Evolutionary conservation across 2,113 vertebrate genomes (phyloP).

Genomic region (Arizona elegans): DNA sequence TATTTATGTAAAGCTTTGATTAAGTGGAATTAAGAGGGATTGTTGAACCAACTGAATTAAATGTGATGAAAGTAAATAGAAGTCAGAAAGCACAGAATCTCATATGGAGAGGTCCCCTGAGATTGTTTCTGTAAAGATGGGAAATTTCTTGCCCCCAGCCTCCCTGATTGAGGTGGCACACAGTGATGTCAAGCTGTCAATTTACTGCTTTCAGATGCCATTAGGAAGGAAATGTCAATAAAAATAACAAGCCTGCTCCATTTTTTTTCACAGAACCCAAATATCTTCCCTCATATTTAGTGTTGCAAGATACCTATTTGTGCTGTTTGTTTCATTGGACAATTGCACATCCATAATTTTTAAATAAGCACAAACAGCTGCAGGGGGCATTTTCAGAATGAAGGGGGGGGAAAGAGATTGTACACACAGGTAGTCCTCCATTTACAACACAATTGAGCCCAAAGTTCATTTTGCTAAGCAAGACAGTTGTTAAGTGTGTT

Average conservation of each 20-base stretch:
- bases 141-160: not conserved
- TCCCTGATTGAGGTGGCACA: not conserved
- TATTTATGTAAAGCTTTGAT: slow-evolving; percentile 9
- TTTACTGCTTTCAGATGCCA: not conserved
- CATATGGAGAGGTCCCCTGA: not conserved
- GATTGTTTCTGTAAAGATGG: not conserved
- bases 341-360: not conserved
- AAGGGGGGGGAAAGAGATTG: not conserved
- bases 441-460: not conserved
- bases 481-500: not conserved
- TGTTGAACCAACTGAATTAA: not conserved
- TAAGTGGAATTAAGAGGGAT: slow-evolving; percentile 14
- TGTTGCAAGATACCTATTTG: not conserved
- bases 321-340: not conserved
- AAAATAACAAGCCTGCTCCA: not conserved
- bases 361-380: not conserved
- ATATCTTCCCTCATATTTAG: not conserved
- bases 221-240: not conserved
- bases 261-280: not conserved
- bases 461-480: not conserved
- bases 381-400: not conserved
- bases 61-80: not conserved
- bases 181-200: not conserved
- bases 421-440: not conserved
- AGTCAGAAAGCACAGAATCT: not conserved